A percentile compares a stretch with the other conserved stretches of the same genome.
Conservation (phyloP, 1,140 invertebrate genomes). For the Drosophila arizonae region DNA sequence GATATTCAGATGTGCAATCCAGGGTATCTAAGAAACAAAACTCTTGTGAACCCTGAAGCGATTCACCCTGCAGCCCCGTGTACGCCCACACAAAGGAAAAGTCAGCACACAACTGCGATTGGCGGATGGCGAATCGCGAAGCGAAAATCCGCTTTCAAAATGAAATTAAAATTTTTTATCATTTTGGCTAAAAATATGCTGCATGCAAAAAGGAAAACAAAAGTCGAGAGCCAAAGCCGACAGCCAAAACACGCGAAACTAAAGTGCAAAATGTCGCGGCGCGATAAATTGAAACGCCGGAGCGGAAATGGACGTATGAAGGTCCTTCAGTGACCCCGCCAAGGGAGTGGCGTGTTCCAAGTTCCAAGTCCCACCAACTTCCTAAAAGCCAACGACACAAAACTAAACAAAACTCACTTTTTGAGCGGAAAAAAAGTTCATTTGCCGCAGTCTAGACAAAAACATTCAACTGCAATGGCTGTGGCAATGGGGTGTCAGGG, state of each 20-base stretch:
- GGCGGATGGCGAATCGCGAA: slow-evolving; percentile 35
- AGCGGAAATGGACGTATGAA: slow-evolving; percentile 55
- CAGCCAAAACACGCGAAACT: slow-evolving; percentile 42
- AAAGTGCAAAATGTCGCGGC: slow-evolving; percentile 78
- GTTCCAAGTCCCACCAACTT: neutral
- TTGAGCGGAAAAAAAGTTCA: slow-evolving; percentile 59
- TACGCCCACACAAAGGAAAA: slow-evolving; percentile 34
- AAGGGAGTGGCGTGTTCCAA: slow-evolving; percentile 22
- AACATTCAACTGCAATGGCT: slow-evolving; percentile 65
- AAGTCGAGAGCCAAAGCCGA: slow-evolving; percentile 30
- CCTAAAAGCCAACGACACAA: slow-evolving; percentile 19
- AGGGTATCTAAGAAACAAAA: slow-evolving; percentile 1
- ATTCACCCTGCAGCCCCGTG: neutral
- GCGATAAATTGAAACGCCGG: slow-evolving; percentile 70
- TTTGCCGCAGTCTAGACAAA: slow-evolving; percentile 79
- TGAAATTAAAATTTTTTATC: slow-evolving; percentile 76
- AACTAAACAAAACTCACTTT: slow-evolving; percentile 70
- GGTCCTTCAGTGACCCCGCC: slow-evolving; percentile 54
- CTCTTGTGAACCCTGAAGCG: neutral
- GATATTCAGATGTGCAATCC: neutral
- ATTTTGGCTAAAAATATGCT: slow-evolving; percentile 70
- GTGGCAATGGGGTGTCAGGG: neutral
- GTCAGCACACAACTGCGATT: slow-evolving; percentile 7
- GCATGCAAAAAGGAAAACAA: slow-evolving; percentile 44
- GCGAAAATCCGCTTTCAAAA: slow-evolving; percentile 72